Conservation (phyloP, 2,113 vertebrate genomes). For the Podarcis raffonei region DNA sequence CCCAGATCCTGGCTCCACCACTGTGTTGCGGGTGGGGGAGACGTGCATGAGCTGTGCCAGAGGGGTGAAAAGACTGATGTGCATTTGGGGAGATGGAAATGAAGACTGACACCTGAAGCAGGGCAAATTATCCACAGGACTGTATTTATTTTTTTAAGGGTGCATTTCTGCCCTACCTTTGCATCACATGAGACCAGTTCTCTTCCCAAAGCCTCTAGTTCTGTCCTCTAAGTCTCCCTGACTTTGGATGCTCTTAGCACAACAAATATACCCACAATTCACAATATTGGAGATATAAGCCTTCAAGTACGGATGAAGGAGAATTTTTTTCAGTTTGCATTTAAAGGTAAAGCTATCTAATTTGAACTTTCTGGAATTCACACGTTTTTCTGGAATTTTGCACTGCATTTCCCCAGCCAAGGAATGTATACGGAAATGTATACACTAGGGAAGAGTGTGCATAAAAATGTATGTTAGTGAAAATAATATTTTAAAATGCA, state of each 20-base stretch:
- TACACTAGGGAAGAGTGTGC: too few species aligned
- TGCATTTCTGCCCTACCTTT: neutral
- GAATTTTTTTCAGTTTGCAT: too few species aligned
- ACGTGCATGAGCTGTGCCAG: neutral
- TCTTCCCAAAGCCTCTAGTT: fast-evolving
- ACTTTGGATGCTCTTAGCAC: neutral
- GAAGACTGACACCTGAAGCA: constrained; percentile 12
- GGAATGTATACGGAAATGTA: too few species aligned
- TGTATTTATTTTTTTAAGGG: neutral
- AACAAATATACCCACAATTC: neutral
- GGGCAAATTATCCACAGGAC: neutral
- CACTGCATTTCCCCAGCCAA: too few species aligned
- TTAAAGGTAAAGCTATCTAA: too few species aligned
- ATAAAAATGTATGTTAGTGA: too few species aligned
- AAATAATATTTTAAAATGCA: too few species aligned
- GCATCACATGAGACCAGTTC: fast-evolving
- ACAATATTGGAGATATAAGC: too few species aligned
- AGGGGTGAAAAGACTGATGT: neutral
- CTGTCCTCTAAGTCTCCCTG: neutral
- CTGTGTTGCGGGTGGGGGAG: neutral
- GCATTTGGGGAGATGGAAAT: constrained; percentile 12
- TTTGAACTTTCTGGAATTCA: too few species aligned
- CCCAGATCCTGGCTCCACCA: neutral
- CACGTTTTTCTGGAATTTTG: too few species aligned
- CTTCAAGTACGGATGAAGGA: too few species aligned